phyloP scores from a whole-genome alignment of 1,140 invertebrate genomes.

The Zaprionus taronus region DNA sequence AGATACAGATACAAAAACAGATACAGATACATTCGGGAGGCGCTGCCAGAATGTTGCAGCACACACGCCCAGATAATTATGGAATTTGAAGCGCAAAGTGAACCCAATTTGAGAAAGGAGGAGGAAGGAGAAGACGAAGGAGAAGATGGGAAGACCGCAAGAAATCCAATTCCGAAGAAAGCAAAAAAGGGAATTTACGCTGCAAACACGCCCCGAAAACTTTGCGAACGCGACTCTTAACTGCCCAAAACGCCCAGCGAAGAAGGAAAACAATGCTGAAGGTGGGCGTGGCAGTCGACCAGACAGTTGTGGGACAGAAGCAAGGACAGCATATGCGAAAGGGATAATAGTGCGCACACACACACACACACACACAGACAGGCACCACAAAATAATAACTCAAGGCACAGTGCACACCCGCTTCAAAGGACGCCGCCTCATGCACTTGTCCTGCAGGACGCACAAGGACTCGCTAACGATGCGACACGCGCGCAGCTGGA shows the following conservation, averaged over 20 bases:
- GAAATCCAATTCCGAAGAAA: constrained; percentile 50
- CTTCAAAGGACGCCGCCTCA: constrained; percentile 18
- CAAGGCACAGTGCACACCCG: constrained; percentile 12
- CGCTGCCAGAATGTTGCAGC: constrained; percentile 43
- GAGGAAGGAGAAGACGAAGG: not conserved
- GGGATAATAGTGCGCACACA: constrained; percentile 45
- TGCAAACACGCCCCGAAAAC: constrained; percentile 37
- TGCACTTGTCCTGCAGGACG: constrained; percentile 36
- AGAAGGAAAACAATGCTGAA: constrained; percentile 16
- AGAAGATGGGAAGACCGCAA: not conserved
- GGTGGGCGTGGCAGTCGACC: constrained; percentile 27
- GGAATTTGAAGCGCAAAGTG: constrained; percentile 46
- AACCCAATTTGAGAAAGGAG: constrained; percentile 36
- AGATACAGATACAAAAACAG: constrained; percentile 18
- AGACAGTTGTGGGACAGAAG: constrained; percentile 21
- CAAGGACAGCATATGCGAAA: constrained; percentile 50
- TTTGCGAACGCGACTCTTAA: constrained; percentile 39
- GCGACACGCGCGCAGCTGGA: constrained; percentile 51
- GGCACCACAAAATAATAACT: not conserved
- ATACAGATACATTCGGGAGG: not conserved
- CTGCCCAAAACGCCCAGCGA: constrained; percentile 26
- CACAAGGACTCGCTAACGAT: constrained; percentile 33
- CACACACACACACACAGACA: constrained; percentile 10
- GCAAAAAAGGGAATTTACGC: constrained; percentile 45
- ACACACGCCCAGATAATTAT: constrained; percentile 53